A percentile compares a stretch with the other conserved stretches of the same genome.
Evolutionary conservation across 2,113 vertebrate species (phyloP).

Genomic region (Xiphophorus couchianus): DNA sequence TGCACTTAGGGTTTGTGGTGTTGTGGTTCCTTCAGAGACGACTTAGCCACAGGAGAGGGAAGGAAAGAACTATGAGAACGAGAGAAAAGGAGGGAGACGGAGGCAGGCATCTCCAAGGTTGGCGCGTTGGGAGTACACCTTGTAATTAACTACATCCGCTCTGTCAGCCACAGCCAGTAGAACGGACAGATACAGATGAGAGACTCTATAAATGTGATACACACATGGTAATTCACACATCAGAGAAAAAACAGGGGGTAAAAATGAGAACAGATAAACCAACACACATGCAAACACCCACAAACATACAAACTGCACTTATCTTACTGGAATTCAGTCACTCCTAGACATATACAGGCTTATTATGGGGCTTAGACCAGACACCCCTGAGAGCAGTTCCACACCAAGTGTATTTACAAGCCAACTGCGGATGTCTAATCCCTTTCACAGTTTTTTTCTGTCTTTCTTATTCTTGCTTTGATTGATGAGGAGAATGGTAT

Average conservation of each 20-base stretch:
- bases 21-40: slow-evolving; percentile 60
- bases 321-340: slow-evolving; percentile 40
- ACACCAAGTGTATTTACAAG: slow-evolving; percentile 73
- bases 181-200: slow-evolving; percentile 45
- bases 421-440: slow-evolving; percentile 65
- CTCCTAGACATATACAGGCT: slow-evolving; percentile 44
- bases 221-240: slow-evolving; percentile 40
- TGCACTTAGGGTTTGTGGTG: slow-evolving; percentile 68
- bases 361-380: slow-evolving; percentile 76
- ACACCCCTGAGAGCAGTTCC: slow-evolving; percentile 74
- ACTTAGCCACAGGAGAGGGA: slow-evolving; percentile 39
- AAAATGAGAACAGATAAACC: slow-evolving; percentile 30
- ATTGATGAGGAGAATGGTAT: slow-evolving; percentile 48
- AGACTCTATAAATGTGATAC: slow-evolving; percentile 8
- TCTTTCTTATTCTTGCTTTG: slow-evolving; percentile 57
- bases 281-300: slow-evolving; percentile 46
- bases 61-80: slow-evolving; percentile 50
- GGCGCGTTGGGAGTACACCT: slow-evolving; percentile 67
- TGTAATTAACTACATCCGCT: slow-evolving; percentile 80
- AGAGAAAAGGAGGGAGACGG: slow-evolving; percentile 31
- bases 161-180: slow-evolving; percentile 57
- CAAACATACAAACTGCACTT: slow-evolving; percentile 32
- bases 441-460: slow-evolving; percentile 39
- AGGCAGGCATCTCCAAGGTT: slow-evolving; percentile 69
- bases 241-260: slow-evolving; percentile 22